Evolutionary conservation across 2,888 invertebrate species (phyloP).

Genomic region (Drosophila acutilabella): DNA sequence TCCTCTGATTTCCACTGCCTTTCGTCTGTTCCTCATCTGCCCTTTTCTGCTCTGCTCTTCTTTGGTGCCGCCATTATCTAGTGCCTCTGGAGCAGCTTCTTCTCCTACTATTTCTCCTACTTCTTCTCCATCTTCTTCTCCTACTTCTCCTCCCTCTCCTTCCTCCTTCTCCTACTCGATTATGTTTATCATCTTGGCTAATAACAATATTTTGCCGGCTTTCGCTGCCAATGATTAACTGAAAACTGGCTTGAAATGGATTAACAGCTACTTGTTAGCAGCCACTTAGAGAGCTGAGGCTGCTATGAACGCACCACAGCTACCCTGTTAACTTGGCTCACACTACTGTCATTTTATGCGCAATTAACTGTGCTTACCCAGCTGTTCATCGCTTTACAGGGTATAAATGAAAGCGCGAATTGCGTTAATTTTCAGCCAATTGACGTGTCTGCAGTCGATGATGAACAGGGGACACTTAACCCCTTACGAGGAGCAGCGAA

Average conservation of each 20-base stretch:
- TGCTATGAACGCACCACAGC: neutral
- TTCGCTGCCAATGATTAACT: constrained; percentile 73
- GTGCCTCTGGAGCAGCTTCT: constrained; percentile 21
- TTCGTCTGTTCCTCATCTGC: neutral
- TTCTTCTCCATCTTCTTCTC: constrained; percentile 1
- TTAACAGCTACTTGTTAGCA: constrained; percentile 57
- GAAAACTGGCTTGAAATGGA: constrained; percentile 54
- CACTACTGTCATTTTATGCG: no score
- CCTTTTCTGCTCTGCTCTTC: neutral
- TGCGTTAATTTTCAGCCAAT: constrained; percentile 79
- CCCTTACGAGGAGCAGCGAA: no score
- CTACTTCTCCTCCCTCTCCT: neutral
- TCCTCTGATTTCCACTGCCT: no score
- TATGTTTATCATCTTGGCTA: constrained; percentile 34
- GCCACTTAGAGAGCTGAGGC: constrained; percentile 29
- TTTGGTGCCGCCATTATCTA: constrained; percentile 42
- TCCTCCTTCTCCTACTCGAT: constrained; percentile 1
- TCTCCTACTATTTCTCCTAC: neutral
- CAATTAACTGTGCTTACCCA: no score
- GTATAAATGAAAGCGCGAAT: constrained; percentile 73
- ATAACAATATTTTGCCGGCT: constrained; percentile 73
- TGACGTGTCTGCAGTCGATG: constrained; percentile 53
- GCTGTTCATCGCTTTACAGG: neutral
- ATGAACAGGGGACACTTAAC: constrained; percentile 14
- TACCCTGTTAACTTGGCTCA: neutral